These are phyloP conservation scores for Laodelphax striatellus DNA, from an alignment of 1,140 invertebrate genomes.

Conservation along the genomic window DNA sequence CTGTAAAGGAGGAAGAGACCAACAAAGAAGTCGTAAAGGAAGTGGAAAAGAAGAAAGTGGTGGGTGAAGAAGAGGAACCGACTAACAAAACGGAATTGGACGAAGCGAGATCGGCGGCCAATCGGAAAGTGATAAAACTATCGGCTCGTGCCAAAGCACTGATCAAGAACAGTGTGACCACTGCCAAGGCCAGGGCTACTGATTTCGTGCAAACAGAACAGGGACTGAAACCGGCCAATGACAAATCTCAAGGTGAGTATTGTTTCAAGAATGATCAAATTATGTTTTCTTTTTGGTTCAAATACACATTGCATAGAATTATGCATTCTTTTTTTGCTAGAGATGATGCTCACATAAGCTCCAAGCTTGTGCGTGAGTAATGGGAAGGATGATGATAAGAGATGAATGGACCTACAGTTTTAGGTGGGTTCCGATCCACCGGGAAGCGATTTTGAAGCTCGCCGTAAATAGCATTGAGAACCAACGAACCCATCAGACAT, in stretches of 20 bases:
- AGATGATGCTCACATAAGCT: too few relatives aligned
- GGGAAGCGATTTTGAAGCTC: too few relatives aligned
- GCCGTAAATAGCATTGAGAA: too few relatives aligned
- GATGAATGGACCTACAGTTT: too few relatives aligned
- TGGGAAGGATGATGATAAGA: too few relatives aligned
- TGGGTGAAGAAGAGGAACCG: background rate
- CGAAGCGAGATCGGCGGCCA: background rate
- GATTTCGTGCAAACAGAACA: constrained; percentile 12
- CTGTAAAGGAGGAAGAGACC: background rate
- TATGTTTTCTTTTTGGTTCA: too few relatives aligned
- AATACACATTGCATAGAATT: too few relatives aligned
- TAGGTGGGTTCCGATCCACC: too few relatives aligned
- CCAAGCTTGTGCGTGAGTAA: too few relatives aligned
- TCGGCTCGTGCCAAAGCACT: constrained; percentile 21
- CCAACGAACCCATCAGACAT: too few relatives aligned
- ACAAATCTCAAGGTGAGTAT: background rate
- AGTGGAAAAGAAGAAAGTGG: background rate
- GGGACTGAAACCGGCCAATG: constrained; percentile 13
- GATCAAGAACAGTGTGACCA: constrained; percentile 18
- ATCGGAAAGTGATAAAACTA: constrained; percentile 19
- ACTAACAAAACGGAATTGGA: background rate
- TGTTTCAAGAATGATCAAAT: too few relatives aligned
- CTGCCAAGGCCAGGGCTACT: constrained; percentile 17
- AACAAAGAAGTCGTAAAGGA: background rate
- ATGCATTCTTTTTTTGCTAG: too few relatives aligned